Evolutionary conservation across 1,140 invertebrate species (phyloP).

Genomic region (Lepidotrigona ventralis): DNA sequence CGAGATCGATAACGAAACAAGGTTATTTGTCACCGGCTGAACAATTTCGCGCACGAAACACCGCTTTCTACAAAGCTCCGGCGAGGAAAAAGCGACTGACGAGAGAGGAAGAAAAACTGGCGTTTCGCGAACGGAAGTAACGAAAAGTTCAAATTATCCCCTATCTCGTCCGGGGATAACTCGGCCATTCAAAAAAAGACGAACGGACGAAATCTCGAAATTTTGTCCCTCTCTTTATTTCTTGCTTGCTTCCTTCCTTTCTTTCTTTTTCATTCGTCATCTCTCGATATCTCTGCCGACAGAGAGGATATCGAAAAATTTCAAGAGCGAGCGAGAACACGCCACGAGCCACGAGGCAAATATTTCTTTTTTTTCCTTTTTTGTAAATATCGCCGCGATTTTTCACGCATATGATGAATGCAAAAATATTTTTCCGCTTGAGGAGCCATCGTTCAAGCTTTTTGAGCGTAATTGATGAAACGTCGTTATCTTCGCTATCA

Average conservation of each 20-base stretch:
- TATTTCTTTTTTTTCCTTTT: neutral
- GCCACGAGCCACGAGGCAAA: neutral
- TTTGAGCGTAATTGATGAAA: neutral
- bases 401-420: conserved; percentile 12
- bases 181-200: neutral
- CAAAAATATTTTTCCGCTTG: neutral
- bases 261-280: neutral
- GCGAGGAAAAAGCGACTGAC: too few species aligned
- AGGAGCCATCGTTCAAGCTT: neutral
- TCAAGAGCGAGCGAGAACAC: too few species aligned
- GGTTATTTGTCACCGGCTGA: neutral
- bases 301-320: conserved; percentile 25
- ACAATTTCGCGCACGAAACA: neutral
- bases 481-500: conserved; percentile 10
- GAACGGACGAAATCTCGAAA: neutral
- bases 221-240: neutral
- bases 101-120: neutral
- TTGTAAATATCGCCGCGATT: conserved; percentile 3
- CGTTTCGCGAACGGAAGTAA: neutral
- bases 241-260: neutral
- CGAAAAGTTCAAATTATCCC: neutral
- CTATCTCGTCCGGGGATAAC: neutral
- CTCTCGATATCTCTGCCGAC: neutral
- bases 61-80: neutral
- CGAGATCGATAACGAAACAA: neutral